A percentile compares a stretch with the other conserved stretches of the same genome.
Conservation (phyloP, 1,140 invertebrate genomes). For the Melanaphis sacchari region DNA sequence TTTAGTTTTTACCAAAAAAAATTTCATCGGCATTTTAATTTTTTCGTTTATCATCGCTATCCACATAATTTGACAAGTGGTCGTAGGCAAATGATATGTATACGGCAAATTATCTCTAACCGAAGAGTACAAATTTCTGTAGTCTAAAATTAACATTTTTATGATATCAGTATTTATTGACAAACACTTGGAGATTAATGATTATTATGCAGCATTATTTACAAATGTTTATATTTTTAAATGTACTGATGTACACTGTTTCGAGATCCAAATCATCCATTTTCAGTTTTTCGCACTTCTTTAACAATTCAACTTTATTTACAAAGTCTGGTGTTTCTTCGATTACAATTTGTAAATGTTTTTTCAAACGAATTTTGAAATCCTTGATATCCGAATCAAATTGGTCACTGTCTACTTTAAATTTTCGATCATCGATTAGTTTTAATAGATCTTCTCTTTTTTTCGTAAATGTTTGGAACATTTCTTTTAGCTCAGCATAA, state of each 20-base stretch:
- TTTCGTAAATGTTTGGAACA: background rate
- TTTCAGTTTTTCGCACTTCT: background rate
- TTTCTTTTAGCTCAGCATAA: background rate
- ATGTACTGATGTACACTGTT: background rate
- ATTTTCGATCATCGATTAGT: background rate
- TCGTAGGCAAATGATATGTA: background rate
- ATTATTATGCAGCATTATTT: background rate
- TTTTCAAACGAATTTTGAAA: background rate
- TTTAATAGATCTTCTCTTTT: background rate
- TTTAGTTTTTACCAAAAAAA: background rate
- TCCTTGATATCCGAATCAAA: background rate
- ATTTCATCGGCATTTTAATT: slow-evolving; percentile 29
- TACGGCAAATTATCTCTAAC: background rate
- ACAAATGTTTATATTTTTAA: background rate
- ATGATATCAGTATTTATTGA: background rate
- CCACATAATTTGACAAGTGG: slow-evolving; percentile 7
- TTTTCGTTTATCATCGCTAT: background rate
- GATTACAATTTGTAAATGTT: background rate
- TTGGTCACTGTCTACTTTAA: background rate
- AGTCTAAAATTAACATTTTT: background rate
- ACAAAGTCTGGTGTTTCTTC: slow-evolving; percentile 2
- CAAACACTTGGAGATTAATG: background rate
- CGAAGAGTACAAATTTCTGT: background rate
- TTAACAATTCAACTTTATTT: background rate
- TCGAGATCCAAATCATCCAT: background rate